Conservation (phyloP, 2,888 invertebrate species). For the Tinea trinotella region DNA sequence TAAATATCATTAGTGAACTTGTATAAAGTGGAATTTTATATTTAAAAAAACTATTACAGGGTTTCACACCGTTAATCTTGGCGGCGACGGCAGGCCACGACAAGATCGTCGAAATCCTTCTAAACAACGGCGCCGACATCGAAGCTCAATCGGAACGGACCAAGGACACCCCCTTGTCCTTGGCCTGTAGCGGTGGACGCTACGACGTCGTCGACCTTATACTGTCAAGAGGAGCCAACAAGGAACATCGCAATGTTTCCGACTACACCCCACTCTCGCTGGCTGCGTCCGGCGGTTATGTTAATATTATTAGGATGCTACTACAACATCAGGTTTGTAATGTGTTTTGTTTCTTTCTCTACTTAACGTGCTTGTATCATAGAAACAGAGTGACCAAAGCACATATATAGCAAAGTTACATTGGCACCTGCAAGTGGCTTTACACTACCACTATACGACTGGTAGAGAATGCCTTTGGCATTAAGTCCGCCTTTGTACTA, state of each 20-base stretch:
- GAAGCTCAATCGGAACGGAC: conserved; percentile 99
- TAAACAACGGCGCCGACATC: conserved; percentile 96
- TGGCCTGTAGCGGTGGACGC: conserved; percentile 97
- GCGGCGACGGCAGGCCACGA: conserved; percentile 94
- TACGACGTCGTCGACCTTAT: conserved; percentile 96
- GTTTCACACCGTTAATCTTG: conserved; percentile 96
- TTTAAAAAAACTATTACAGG: conserved; percentile 59
- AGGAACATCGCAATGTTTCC: conserved; percentile 98
- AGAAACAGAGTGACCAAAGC: no score
- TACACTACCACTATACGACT: no score
- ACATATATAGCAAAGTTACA: no score
- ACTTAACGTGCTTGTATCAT: no score
- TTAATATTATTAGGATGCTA: conserved; percentile 96
- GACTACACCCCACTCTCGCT: conserved; percentile 99
- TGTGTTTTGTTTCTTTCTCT: no score
- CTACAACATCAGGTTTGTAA: conserved; percentile 84
- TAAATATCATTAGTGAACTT: no score
- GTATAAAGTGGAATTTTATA: no score
- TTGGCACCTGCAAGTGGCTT: no score
- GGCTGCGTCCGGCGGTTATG: conserved; percentile 98
- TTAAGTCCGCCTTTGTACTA: no score
- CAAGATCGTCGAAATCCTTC: conserved; percentile 89
- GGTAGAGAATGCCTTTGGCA: no score
- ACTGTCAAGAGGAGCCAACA: conserved; percentile 91
- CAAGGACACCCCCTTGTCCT: conserved; percentile 97